Evolutionary conservation across 2,113 vertebrate genomes (phyloP).

Genomic region (Formicarius rufipectus): DNA sequence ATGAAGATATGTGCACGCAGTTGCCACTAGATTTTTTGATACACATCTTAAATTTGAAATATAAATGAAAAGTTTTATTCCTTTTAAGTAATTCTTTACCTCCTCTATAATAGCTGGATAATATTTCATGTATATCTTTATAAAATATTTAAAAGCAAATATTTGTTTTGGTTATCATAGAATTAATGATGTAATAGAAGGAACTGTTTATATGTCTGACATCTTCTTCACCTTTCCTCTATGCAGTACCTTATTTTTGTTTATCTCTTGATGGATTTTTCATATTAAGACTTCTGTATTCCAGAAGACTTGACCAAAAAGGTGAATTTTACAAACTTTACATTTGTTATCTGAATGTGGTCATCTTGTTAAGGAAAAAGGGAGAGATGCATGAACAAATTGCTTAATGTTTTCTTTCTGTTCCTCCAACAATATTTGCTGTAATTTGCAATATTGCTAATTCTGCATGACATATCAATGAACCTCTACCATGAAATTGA

Average conservation of each 20-base stretch:
- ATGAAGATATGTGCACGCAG: not conserved
- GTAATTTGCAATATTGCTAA: not conserved
- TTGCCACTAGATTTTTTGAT: not conserved
- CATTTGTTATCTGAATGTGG: not conserved
- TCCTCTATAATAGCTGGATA: not conserved
- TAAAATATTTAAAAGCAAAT: not conserved
- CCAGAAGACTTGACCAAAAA: not conserved
- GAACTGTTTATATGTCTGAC: not conserved
- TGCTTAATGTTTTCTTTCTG: not conserved
- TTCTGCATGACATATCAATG: fast-evolving
- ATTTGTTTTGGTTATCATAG: not conserved
- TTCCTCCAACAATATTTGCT: not conserved
- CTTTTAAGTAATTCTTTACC: not conserved
- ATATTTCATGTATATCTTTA: not conserved
- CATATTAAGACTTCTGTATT: not conserved
- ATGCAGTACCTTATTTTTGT: not conserved
- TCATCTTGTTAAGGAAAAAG: not conserved
- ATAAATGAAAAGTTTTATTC: not conserved
- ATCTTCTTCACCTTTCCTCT: not conserved
- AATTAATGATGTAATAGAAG: not conserved
- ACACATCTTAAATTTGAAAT: not conserved
- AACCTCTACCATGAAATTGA: not conserved
- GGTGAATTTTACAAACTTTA: not conserved
- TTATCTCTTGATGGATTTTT: not conserved
- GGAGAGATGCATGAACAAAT: not conserved